phyloP scores from a whole-genome alignment of 2,888 invertebrate species.

The Coenonympha arcania region DNA sequence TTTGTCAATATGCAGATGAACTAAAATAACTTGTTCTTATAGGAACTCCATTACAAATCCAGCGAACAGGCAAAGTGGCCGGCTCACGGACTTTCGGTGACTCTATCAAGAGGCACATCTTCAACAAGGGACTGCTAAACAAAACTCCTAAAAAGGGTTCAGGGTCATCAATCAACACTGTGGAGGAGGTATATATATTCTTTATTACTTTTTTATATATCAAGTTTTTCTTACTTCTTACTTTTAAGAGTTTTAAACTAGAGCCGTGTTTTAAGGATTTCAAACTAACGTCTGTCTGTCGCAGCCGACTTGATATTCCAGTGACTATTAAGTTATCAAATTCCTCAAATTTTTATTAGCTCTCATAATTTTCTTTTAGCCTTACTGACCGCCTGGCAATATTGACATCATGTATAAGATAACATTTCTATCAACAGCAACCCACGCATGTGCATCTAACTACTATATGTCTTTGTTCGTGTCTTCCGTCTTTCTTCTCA shows the following conservation, averaged over 20 bases:
- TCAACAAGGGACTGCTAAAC: constrained; percentile 78
- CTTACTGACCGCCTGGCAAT: no score
- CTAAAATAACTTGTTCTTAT: no score
- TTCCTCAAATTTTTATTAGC: no score
- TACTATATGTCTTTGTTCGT: not conserved
- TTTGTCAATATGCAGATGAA: no score
- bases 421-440: not conserved
- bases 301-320: no score
- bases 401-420: not conserved
- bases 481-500: constrained; percentile 20
- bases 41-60: constrained; percentile 82
- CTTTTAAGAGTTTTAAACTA: no score
- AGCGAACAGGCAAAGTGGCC: constrained; percentile 75
- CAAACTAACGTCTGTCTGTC: no score
- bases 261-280: no score
- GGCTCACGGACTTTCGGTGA: constrained; percentile 82
- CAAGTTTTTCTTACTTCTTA: no score
- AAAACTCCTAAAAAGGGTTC: constrained; percentile 71
- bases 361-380: no score
- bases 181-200: constrained; percentile 65
- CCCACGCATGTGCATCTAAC: constrained; percentile 18
- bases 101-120: constrained; percentile 89
- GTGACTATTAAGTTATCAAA: no score
- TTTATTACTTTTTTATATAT: no score
- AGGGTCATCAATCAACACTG: constrained; percentile 49